phyloP scores from a whole-genome alignment of 2,797 vertebrate genomes.

The Salarias fasciatus region DNA sequence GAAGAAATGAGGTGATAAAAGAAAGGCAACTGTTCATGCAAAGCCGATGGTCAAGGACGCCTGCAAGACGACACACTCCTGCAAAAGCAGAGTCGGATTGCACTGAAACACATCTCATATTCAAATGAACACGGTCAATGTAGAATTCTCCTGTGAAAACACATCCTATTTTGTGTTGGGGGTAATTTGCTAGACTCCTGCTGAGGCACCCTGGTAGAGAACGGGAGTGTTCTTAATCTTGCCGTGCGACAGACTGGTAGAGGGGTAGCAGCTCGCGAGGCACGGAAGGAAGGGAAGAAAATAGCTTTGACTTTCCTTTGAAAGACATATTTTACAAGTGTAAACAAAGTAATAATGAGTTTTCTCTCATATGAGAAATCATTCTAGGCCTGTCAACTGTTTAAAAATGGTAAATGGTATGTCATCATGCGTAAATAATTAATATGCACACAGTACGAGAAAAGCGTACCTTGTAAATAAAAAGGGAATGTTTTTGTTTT shows the following conservation, averaged over 20 bases:
- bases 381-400: slow-evolving; percentile 14
- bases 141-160: slow-evolving; percentile 55
- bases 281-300: background rate
- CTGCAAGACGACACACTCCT: slow-evolving; percentile 44
- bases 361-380: slow-evolving; percentile 22
- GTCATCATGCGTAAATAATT: slow-evolving; percentile 22
- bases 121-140: slow-evolving; percentile 62
- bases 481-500: slow-evolving; percentile 22
- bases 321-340: slow-evolving; percentile 40
- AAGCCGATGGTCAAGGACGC: slow-evolving; percentile 70
- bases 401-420: slow-evolving; percentile 9
- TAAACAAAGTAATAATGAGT: slow-evolving; percentile 49
- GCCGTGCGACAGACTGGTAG: slow-evolving; percentile 37
- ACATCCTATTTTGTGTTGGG: slow-evolving; percentile 50
- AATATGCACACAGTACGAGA: slow-evolving; percentile 1
- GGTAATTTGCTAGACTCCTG: slow-evolving; percentile 58
- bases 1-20: slow-evolving; percentile 37
- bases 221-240: slow-evolving; percentile 48
- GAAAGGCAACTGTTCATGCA: slow-evolving; percentile 61
- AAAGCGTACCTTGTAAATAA: background rate
- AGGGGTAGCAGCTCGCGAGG: slow-evolving; percentile 34
- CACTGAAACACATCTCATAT: slow-evolving; percentile 48
- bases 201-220: slow-evolving; percentile 47
- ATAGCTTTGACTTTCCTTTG: slow-evolving; percentile 25
- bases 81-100: slow-evolving; percentile 47